Base-by-base conservation (phyloP, 2,888 invertebrate genomes). In the Calameuta idolon region DNA sequence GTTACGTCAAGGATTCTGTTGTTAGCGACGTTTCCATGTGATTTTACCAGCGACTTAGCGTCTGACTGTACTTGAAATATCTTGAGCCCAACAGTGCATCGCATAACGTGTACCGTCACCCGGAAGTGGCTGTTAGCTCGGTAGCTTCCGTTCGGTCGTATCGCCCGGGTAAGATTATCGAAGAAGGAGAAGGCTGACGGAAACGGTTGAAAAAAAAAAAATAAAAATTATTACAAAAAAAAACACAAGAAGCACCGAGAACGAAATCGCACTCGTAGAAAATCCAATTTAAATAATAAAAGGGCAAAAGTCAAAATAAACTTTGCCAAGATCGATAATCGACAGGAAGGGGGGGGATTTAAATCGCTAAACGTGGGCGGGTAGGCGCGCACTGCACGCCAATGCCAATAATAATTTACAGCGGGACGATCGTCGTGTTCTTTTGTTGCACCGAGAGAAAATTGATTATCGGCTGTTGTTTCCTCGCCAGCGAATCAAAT, bases 381-480 rank as follows among this genome's bases (percentile, higher is more conserved):
- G n/a, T n/a, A 40, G 75, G 34, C 78, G 69, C 80, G 55, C 55
- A 23, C 55, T 23, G 23, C 23, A 23, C 55, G 55, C 55, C 55
- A 23, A 5, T 55, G 55, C 55, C 23, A 81, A 80, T 83, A 82
- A 84, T 85, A 85, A 83, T 82, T 85, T 80, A 82, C 81, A 85
- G 81, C 79, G 79, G 82, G 81, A 82, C 81, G 75, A 76, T 37
- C 82, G 23, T 2, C 55, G 34, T 84, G 82, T 55, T 81, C 84
- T 82, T 81, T 85, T 81, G 83, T 83, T 80, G 79, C 55, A 55
- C 75, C 69, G 77, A 80, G 69, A 80, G 80, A 86, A 55, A 85
- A 86, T 85, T 85, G 84, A 85, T 86, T 85, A 85, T 85, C 81
- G 84, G 80, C 81, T 77, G 84, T 85, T 85, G 83, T 86, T 85